Percentiles rank a stretch among this genome's conserved stretches.
Evolutionary conservation across 1,140 invertebrate species (phyloP).

Genomic region (Drosophila insularis): DNA sequence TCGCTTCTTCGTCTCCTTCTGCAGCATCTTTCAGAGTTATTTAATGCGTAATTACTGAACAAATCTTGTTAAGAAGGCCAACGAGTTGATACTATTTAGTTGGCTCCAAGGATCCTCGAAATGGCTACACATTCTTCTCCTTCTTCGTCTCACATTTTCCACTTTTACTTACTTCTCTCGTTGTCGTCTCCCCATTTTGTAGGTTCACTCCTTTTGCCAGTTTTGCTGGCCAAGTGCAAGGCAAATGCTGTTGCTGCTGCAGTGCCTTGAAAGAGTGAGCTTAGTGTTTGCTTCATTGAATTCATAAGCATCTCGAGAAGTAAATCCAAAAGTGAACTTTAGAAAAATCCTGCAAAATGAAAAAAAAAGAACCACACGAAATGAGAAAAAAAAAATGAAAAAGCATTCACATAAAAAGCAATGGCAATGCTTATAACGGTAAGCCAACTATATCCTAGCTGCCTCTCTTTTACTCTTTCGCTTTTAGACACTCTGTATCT

Average conservation of each 20-base stretch:
- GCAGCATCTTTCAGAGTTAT: slow-evolving; percentile 47
- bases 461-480: neutral
- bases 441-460: slow-evolving; percentile 37
- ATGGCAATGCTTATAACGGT: slow-evolving; percentile 27
- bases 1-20: slow-evolving; percentile 5
- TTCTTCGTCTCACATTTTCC: neutral
- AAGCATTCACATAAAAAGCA: slow-evolving; percentile 37
- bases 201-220: neutral
- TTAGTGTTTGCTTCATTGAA: slow-evolving; percentile 72
- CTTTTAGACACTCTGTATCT: neutral
- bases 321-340: slow-evolving; percentile 47
- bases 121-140: slow-evolving; percentile 29
- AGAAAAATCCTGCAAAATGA: slow-evolving; percentile 28
- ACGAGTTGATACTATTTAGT: slow-evolving; percentile 34
- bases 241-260: slow-evolving; percentile 24
- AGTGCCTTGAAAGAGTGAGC: slow-evolving; percentile 46
- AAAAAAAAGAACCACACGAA: slow-evolving; percentile 6
- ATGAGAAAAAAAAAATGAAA: slow-evolving; percentile 2
- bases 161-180: neutral
- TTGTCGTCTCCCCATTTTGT: too few relatives aligned
- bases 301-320: slow-evolving; percentile 65
- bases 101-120: slow-evolving; percentile 26
- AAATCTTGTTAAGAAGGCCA: slow-evolving; percentile 61
- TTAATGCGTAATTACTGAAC: slow-evolving; percentile 74
- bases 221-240: slow-evolving; percentile 11